phyloP scores from a whole-genome alignment of 2,797 vertebrate species.

The Hylomyscus alleni region DNA sequence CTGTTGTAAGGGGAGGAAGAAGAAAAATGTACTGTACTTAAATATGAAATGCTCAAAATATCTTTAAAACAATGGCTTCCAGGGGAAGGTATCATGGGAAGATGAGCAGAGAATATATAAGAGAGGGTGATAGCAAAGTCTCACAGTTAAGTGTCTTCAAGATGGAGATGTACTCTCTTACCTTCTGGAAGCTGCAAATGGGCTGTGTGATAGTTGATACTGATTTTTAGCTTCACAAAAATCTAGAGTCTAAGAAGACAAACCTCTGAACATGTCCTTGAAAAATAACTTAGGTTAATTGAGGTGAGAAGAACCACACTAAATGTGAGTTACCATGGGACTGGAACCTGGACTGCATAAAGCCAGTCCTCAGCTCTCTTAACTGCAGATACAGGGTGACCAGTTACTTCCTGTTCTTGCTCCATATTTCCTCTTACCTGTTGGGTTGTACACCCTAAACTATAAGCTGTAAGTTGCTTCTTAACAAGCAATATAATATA shows the following conservation, averaged over 20 bases:
- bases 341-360: not conserved
- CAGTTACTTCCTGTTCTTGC: not conserved
- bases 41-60: not conserved
- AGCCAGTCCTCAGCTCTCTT: not conserved
- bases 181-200: not conserved
- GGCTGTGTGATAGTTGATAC: not conserved
- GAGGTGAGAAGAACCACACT: not conserved
- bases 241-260: not conserved
- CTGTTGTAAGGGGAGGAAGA: not conserved
- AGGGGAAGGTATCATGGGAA: not conserved
- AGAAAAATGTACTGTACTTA: not conserved
- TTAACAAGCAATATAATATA: not conserved
- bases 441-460: too few species aligned
- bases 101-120: too few species aligned
- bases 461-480: not conserved
- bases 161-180: not conserved
- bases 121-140: not conserved
- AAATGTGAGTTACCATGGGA: too few species aligned
- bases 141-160: not conserved
- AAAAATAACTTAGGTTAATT: not conserved
- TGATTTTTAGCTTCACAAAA: not conserved
- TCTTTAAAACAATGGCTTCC: not conserved
- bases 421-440: not conserved
- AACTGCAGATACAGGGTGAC: too few species aligned
- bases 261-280: not conserved